These are phyloP conservation scores for Himalopsyche phryganea DNA, from an alignment of 1,140 invertebrate species.

Conservation along the genomic window DNA sequence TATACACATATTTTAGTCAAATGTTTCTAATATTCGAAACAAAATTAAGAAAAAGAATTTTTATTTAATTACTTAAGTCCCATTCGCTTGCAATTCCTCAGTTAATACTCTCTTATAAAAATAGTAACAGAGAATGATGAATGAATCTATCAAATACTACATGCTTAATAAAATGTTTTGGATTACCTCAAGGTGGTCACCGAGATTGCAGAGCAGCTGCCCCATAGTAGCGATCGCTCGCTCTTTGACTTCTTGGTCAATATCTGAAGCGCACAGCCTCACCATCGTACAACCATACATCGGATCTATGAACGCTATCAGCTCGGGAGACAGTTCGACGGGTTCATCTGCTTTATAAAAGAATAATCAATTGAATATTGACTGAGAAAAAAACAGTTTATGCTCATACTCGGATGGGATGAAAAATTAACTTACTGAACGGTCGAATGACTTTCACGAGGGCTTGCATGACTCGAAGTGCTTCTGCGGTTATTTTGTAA, in stretches of 20 bases:
- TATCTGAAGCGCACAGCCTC: constrained; percentile 88
- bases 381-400: no score
- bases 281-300: constrained; percentile 84
- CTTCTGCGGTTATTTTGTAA: constrained; percentile 97
- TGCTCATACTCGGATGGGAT: no score
- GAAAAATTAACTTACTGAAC: constrained; percentile 56
- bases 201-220: constrained; percentile 88
- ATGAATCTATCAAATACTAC: no score
- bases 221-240: constrained; percentile 96
- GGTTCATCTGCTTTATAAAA: constrained; percentile 22
- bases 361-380: no score
- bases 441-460: constrained; percentile 93
- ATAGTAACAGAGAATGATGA: no score
- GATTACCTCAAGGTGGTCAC: constrained; percentile 67
- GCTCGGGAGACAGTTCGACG: constrained; percentile 59
- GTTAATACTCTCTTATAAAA: no score
- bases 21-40: no score
- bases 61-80: no score
- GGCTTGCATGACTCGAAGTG: constrained; percentile 87
- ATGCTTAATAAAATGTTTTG: no score
- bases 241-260: constrained; percentile 98
- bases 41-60: no score
- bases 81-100: no score
- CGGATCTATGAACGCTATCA: constrained; percentile 71
- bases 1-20: no score